phyloP scores from a whole-genome alignment of 2,113 vertebrate species.

The Sigmodon hispidus region DNA sequence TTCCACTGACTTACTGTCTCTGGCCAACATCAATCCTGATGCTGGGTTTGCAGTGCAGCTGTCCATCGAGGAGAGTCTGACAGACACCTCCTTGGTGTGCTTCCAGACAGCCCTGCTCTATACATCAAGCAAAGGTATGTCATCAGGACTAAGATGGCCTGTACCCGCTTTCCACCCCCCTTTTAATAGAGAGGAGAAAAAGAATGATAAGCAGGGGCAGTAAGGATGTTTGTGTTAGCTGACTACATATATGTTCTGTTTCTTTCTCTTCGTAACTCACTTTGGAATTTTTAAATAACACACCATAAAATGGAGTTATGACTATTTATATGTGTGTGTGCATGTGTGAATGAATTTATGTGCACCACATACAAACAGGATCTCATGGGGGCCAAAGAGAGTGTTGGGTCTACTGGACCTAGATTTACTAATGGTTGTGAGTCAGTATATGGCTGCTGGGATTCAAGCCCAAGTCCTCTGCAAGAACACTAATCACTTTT shows the following conservation, averaged over 20 bases:
- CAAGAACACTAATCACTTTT: not conserved
- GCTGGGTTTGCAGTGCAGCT: conserved; percentile 98
- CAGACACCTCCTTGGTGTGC: conserved; percentile 95
- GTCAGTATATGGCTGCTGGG: not conserved
- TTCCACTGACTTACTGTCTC: conserved; percentile 96
- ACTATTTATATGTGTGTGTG: not conserved
- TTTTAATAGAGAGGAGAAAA: not conserved
- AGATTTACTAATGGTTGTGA: not conserved
- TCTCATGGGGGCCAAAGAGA: not conserved
- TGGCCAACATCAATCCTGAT: conserved; percentile 98
- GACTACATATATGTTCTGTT: not conserved
- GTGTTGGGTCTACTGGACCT: not conserved
- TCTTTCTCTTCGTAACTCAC: not conserved
- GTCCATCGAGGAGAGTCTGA: conserved; percentile 95
- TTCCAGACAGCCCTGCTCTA: conserved; percentile 98
- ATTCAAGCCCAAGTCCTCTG: not conserved
- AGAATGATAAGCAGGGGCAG: not conserved
- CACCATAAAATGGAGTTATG: not conserved
- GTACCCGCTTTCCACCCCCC: not conserved
- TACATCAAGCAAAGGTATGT: conserved; percentile 97
- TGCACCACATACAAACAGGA: not conserved
- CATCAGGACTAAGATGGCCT: not conserved
- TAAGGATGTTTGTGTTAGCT: not conserved
- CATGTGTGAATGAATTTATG: not conserved
- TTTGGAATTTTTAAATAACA: conserved; percentile 27